phyloP scores from a whole-genome alignment of 2,113 vertebrate species.

The Jacana jacana region DNA sequence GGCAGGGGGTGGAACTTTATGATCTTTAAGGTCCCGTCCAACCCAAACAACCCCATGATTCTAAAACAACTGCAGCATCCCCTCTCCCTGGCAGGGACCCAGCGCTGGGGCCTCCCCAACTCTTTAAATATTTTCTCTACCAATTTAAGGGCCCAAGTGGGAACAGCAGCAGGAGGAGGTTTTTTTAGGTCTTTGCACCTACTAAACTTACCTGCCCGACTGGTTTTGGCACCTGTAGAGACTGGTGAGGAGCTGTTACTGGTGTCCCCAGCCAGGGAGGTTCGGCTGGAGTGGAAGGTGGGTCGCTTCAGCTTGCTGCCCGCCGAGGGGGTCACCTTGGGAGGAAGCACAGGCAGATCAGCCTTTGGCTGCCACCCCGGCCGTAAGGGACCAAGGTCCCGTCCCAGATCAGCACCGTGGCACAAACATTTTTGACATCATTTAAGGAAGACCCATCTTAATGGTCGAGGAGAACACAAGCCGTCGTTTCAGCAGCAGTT shows the following conservation, averaged over 20 bases:
- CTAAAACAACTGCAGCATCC: background rate
- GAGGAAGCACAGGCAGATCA: constrained; percentile 27
- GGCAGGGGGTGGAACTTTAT: background rate
- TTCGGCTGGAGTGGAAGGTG: constrained; percentile 93
- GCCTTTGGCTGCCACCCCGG: background rate
- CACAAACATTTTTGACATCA: accelerated
- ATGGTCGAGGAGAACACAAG: constrained; percentile 52
- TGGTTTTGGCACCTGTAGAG: constrained; percentile 81
- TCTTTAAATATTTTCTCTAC: accelerated
- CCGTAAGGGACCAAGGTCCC: accelerated
- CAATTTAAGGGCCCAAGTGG: background rate
- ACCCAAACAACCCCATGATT: background rate
- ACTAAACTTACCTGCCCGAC: constrained; percentile 79
- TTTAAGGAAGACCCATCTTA: constrained; percentile 37
- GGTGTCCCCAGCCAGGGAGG: constrained; percentile 91
- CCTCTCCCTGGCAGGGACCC: background rate
- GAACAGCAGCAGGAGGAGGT: accelerated
- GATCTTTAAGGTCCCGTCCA: background rate
- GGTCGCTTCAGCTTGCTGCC: constrained; percentile 93
- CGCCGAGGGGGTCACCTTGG: constrained; percentile 80
- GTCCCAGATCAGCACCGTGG: accelerated
- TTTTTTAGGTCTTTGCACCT: accelerated
- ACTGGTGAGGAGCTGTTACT: constrained; percentile 82
- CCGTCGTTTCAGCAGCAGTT: background rate
- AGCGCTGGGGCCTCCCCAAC: background rate